These are phyloP conservation scores for Nycticryphes semicollaris DNA, from an alignment of 2,113 vertebrate species.

Conservation along the genomic window DNA sequence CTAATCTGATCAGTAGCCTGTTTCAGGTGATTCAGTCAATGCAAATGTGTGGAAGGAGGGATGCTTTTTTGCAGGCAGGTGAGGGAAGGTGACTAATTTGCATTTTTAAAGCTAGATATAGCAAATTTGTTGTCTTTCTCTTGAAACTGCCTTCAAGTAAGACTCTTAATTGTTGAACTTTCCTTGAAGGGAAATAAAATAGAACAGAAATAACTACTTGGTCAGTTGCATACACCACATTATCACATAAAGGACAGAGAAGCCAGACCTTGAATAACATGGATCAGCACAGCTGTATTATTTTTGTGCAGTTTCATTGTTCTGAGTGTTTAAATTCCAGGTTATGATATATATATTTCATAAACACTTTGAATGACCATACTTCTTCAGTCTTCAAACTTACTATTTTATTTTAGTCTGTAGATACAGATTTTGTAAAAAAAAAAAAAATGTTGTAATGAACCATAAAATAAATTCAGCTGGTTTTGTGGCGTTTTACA, in stretches of 20 bases:
- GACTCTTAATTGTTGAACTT: background rate
- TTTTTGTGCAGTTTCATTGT: background rate
- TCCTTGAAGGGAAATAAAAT: background rate
- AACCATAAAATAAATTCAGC: background rate
- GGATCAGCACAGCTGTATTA: background rate
- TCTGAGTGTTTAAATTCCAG: background rate
- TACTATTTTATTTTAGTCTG: background rate
- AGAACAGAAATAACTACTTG: background rate
- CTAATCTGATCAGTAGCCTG: conserved; percentile 2
- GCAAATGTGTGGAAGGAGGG: background rate
- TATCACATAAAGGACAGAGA: background rate
- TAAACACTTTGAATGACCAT: background rate
- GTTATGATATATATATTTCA: background rate
- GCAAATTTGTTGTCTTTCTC: background rate
- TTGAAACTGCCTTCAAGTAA: background rate
- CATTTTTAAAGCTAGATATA: background rate
- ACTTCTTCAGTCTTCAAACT: background rate
- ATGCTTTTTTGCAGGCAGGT: background rate
- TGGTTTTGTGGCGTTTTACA: background rate
- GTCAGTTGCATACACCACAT: background rate
- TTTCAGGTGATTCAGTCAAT: background rate
- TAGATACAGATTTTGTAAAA: background rate
- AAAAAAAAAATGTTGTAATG: background rate
- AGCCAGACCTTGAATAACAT: background rate
- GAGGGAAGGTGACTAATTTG: background rate